These are phyloP conservation scores for Aphelocoma coerulescens DNA, from an alignment of 2,113 vertebrate genomes.

Conservation along the genomic window DNA sequence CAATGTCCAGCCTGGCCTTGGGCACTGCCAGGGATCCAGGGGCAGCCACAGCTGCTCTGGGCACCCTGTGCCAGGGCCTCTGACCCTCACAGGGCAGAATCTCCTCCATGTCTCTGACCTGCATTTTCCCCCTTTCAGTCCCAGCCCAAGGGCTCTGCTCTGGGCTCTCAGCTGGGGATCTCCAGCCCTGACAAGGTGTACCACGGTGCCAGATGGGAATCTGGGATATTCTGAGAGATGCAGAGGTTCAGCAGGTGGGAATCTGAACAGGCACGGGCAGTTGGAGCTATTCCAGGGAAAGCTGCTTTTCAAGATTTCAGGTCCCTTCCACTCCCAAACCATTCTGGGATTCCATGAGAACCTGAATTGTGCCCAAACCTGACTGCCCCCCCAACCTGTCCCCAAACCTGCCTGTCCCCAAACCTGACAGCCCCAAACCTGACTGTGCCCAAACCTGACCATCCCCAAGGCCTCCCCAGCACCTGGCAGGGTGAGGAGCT, in stretches of 20 bases:
- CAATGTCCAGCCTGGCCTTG: not conserved
- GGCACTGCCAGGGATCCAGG: not conserved
- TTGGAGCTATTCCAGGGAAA: not conserved
- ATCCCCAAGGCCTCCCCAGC: not conserved
- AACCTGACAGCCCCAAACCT: too few species aligned
- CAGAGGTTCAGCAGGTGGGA: not conserved
- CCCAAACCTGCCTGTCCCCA: not conserved
- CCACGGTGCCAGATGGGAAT: not conserved
- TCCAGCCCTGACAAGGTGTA: not conserved
- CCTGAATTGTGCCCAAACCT: too few species aligned
- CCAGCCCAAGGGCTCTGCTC: not conserved
- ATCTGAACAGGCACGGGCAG: accelerated
- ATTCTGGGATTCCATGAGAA: not conserved
- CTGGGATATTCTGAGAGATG: not conserved
- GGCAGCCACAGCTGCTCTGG: not conserved
- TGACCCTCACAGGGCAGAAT: not conserved
- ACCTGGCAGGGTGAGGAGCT: not conserved
- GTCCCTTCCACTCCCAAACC: not conserved
- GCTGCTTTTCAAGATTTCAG: not conserved
- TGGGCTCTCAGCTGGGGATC: not conserved
- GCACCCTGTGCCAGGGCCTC: not conserved
- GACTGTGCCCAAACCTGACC: not conserved
- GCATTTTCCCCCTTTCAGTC: accelerated
- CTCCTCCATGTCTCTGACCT: not conserved
- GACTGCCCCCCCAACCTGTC: not conserved